Evolutionary conservation across 2,797 vertebrate species (phyloP), one percentile per base, ranked within the genome.

Genomic region (Eulemur mongoz): DNA sequence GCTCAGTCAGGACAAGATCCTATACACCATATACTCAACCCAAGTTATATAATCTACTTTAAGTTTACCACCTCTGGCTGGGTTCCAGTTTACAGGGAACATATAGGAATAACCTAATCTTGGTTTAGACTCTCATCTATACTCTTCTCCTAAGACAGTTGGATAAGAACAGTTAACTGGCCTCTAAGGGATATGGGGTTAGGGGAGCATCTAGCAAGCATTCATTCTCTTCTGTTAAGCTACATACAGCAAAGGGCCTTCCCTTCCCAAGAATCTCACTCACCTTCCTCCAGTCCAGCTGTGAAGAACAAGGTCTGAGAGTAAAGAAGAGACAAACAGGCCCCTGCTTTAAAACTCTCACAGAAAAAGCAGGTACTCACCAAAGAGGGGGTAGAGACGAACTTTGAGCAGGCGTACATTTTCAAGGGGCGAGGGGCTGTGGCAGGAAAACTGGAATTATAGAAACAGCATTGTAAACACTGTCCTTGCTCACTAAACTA

Each of bases 371-470:
- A 81, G n/a, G 52, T 95, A 98, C 99, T 99, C 97, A 99, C 98
- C 76, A 99, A 94, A 1, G 88, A 95, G 10, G 98, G 98, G 65
- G 97, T 89, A 0, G 98, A 98, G 96, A 98, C 7, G 32, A 99
- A 93, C 95, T 97, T 98, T 97, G 98, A 89, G 76, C 98, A 98
- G 96, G 98, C 8, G 22, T 98, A 99, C 99, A 99, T 99, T 97
- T 97, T 78, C 96, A 89, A 96, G 97, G 83, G 96, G 91, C 70
- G 38, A 91, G 97, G 97, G 84, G 90, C 8, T 65, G 2, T 43
- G 63, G 97, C 94, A 95, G 83, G 80, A 88, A 14, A 81, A 97
- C 98, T 98, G 93, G 88, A 98, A 98, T 84, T 81, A 97, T 7
- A 97, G 87, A 94, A 97, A 83, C 17, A 79, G 69, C 35, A 79